Conservation (phyloP, 2,113 vertebrate species). For the Ascaphus truei region DNA sequence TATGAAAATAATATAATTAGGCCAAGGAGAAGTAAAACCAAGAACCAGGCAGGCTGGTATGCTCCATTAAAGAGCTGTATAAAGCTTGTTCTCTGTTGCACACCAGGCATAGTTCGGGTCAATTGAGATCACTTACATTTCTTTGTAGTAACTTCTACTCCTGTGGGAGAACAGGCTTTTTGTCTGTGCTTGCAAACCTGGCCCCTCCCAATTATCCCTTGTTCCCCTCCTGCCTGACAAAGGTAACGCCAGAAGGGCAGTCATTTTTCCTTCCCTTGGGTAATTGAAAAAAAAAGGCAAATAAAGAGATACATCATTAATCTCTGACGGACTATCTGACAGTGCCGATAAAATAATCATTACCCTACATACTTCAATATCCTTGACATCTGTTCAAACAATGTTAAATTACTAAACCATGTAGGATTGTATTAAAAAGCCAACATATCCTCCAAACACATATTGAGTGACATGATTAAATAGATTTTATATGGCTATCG, state of each 20-base stretch:
- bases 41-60: background rate
- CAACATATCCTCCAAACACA: too few species aligned
- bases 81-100: background rate
- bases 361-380: conserved; percentile 34
- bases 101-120: conserved; percentile 14
- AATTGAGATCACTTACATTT: conserved; percentile 32
- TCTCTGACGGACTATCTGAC: conserved; percentile 26
- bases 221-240: conserved; percentile 23
- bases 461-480: too few species aligned
- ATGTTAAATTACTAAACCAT: background rate
- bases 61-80: background rate
- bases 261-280: conserved; percentile 20
- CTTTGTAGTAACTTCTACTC: conserved; percentile 25
- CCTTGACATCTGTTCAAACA: conserved; percentile 29
- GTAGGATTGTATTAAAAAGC: too few species aligned
- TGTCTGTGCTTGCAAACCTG: background rate
- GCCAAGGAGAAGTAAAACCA: background rate
- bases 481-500: too few species aligned
- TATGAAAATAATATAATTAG: background rate
- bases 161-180: conserved; percentile 27
- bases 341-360: conserved; percentile 29
- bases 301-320: conserved; percentile 31
- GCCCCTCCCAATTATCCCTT: conserved; percentile 30
- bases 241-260: conserved; percentile 32
- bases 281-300: conserved; percentile 19